Evolutionary conservation across 1,140 invertebrate species (phyloP), one percentile per base, ranked within the genome.

Genomic region (Oscheius sp.): DNA sequence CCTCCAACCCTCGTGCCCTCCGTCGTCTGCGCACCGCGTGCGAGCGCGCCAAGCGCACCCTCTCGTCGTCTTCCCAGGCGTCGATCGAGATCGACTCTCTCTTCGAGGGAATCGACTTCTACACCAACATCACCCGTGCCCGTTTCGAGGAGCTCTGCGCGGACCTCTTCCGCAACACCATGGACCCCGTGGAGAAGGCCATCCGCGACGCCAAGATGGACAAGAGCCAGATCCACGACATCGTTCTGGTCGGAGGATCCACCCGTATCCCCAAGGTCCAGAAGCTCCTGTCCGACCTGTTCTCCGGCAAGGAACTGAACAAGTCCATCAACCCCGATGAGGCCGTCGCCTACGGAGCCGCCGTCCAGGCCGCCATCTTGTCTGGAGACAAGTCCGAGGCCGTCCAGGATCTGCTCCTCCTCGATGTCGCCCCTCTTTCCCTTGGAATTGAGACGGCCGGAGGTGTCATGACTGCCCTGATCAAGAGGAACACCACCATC

Each of bases 231-330:
- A 91, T 92, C 70, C 87, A 92, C 80, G 91, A 92, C 74, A 89
- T 92, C 7, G 90, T 92, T 1, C 87, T 97, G 28, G 95, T 97
- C 58, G 95, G 95, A 79, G 95, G 95, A 49, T 97, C 94, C 20
- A 97, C 95, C 35, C 91, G 95, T 87, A 97, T 97, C 78, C 95
- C 95, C 55, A 97, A 96, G 86, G 92, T 97, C 69, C 95, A 97
- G 87, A 94, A 94, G 73, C 80, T 90, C 1, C 84, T 90, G 2
- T 87, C 88, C 73, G 89, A 90, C 72, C 90, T 89, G 82, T 90
- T 90, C 84, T 95, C 95, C 78, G 95, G 94, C 70, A 97, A 97
- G 86, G 93, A 97, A 86, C 88, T 97, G 68, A 97, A 96, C 89
- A 96, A 95, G 83, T 92, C 91, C n/a, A 82, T 86, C 69, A 85